Conservation (phyloP, 2,113 vertebrate species). For the Suncus etruscus region DNA sequence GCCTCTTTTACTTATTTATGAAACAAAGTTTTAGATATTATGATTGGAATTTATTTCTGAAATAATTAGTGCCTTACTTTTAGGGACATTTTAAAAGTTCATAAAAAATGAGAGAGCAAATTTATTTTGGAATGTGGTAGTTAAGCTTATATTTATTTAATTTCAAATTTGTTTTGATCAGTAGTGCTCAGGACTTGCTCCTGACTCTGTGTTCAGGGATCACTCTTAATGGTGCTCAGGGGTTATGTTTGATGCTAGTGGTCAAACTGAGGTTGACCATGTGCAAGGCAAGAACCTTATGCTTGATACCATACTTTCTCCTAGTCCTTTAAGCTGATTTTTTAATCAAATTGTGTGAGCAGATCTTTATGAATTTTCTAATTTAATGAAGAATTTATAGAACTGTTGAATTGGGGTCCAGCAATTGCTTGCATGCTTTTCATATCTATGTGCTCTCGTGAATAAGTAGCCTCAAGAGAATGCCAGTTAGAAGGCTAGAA, state of each 20-base stretch:
- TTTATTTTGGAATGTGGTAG: neutral
- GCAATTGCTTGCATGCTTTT: too few species aligned
- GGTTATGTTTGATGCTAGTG: neutral
- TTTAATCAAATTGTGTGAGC: too few species aligned
- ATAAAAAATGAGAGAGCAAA: neutral
- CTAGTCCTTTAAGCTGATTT: too few species aligned
- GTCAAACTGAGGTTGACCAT: neutral
- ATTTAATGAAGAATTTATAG: too few species aligned
- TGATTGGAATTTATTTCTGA: neutral
- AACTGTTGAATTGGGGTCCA: too few species aligned
- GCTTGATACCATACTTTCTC: too few species aligned
- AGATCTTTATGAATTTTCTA: too few species aligned
- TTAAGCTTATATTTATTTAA: neutral
- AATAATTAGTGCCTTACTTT: neutral
- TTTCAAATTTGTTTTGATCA: too few species aligned
- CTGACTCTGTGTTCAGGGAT: neutral
- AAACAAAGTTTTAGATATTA: constrained; percentile 18
- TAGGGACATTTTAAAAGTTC: constrained; percentile 29
- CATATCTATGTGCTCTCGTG: neutral
- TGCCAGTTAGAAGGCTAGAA: neutral
- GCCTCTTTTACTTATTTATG: constrained; percentile 6
- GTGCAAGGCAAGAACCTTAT: too few species aligned
- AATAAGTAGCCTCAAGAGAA: neutral
- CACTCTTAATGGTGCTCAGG: neutral
- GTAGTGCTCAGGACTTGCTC: too few species aligned